Conservation (phyloP, 2,797 vertebrate genomes). For the Erpetoichthys calabaricus region DNA sequence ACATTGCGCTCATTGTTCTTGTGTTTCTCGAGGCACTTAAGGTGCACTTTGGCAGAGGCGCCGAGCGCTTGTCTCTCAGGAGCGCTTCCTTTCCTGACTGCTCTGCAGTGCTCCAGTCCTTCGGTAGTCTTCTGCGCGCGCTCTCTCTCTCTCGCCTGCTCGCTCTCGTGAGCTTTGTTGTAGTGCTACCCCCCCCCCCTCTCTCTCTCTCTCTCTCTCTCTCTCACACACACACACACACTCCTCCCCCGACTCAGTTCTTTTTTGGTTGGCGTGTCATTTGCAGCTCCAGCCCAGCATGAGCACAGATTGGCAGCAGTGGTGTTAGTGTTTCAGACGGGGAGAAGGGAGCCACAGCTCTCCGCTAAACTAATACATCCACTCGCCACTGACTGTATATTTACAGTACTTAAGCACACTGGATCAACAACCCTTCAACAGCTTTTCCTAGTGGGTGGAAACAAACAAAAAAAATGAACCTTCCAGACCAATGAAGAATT, state of each 20-base stretch:
- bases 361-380: slow-evolving; percentile 29
- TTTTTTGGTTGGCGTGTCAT: slow-evolving; percentile 29
- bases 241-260: slow-evolving; percentile 23
- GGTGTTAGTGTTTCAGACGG: slow-evolving; percentile 36
- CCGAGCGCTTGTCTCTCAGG: too few relatives aligned
- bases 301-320: slow-evolving; percentile 35
- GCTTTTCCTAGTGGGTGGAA: slow-evolving; percentile 1
- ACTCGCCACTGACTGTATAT: slow-evolving; percentile 25
- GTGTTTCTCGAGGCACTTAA: too few relatives aligned
- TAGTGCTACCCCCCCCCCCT: slow-evolving; percentile 20
- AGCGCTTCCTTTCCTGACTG: too few relatives aligned
- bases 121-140: too few relatives aligned
- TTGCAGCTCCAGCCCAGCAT: slow-evolving; percentile 38
- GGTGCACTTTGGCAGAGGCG: too few relatives aligned
- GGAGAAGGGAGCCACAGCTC: slow-evolving; percentile 27
- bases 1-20: too few relatives aligned
- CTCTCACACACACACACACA: slow-evolving; percentile 12
- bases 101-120: too few relatives aligned
- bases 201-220: slow-evolving; percentile 23
- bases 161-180: too few relatives aligned
- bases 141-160: too few relatives aligned
- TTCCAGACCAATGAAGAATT: slow-evolving; percentile 14
- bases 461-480: not conserved
- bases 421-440: slow-evolving; percentile 14
- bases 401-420: slow-evolving; percentile 21